Conservation (phyloP, 2,888 invertebrate genomes). For the Lampropteryx suffumata region DNA sequence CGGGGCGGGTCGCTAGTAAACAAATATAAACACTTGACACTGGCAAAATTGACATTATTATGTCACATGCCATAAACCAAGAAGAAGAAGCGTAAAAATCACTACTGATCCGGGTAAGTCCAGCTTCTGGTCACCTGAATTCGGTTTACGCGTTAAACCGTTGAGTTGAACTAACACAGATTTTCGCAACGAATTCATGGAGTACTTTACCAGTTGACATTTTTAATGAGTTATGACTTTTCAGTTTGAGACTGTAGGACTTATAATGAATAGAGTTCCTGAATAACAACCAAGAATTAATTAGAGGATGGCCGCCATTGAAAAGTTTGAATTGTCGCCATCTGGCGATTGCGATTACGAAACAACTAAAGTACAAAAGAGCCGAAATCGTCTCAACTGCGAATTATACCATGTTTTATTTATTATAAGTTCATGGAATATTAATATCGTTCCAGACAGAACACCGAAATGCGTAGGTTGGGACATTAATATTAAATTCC, state of each 20-base stretch:
- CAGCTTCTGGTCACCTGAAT: too few relatives aligned
- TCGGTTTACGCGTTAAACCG: neutral
- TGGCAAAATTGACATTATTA: too few relatives aligned
- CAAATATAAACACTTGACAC: too few relatives aligned
- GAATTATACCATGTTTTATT: conserved; percentile 47
- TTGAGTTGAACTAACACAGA: conserved; percentile 11
- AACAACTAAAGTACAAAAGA: conserved; percentile 49
- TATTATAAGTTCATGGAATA: conserved; percentile 48
- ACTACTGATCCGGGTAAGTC: too few relatives aligned
- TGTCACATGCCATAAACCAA: too few relatives aligned
- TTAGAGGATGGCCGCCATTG: conserved; percentile 54
- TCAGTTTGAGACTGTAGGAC: conserved; percentile 36
- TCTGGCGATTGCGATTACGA: conserved; percentile 54
- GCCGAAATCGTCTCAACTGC: conserved; percentile 45
- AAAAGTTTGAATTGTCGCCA: conserved; percentile 62
- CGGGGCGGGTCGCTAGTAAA: too few relatives aligned
- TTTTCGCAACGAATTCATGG: conserved; percentile 37
- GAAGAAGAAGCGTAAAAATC: too few relatives aligned
- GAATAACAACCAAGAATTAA: conserved; percentile 62
- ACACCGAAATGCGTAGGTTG: conserved; percentile 31
- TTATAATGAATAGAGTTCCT: conserved; percentile 47
- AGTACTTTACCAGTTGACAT: conserved; percentile 46
- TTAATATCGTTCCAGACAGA: conserved; percentile 38
- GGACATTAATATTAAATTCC: conserved; percentile 34
- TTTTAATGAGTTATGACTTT: conserved; percentile 57